A percentile compares a stretch with the other conserved stretches of the same genome.
These are phyloP conservation scores for Sesia apiformis DNA, from an alignment of 2,888 invertebrate genomes.

Conservation along the genomic window DNA sequence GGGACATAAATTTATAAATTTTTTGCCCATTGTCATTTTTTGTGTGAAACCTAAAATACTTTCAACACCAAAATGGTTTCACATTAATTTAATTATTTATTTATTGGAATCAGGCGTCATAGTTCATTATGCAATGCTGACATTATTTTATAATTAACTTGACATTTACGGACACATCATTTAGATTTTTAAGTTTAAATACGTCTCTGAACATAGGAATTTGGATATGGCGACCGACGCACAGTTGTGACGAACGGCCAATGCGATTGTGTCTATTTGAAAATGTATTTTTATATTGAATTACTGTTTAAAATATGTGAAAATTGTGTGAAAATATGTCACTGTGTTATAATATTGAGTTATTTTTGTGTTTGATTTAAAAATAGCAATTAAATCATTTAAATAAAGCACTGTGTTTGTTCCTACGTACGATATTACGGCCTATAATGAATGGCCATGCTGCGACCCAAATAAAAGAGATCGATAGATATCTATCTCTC, in stretches of 20 bases:
- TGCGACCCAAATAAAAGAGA: conserved; percentile 31
- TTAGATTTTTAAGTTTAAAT: conserved; percentile 15
- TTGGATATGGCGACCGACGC: conserved; percentile 66
- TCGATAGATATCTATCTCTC: conserved; percentile 40
- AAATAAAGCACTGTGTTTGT: conserved; percentile 35
- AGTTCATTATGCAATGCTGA: too few species aligned
- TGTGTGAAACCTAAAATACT: too few species aligned
- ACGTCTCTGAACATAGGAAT: conserved; percentile 50
- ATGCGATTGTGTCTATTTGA: conserved; percentile 46
- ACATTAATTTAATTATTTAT: too few species aligned
- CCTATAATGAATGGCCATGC: conserved; percentile 25
- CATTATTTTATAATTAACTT: too few species aligned
- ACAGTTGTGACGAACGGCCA: conserved; percentile 45
- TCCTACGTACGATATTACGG: conserved; percentile 49
- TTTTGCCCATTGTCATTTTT: too few species aligned
- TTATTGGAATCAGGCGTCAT: too few species aligned
- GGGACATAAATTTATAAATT: too few species aligned
- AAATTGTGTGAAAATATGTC: conserved; percentile 17
- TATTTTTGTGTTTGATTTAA: conserved; percentile 17
- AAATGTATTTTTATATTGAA: conserved; percentile 22
- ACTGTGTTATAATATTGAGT: conserved; percentile 8
- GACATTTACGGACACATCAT: neutral
- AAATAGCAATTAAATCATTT: conserved; percentile 34
- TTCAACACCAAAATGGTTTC: too few species aligned
- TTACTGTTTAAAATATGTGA: conserved; percentile 16